Percentiles rank a stretch among this genome's conserved stretches.
Evolutionary conservation across 2,797 vertebrate genomes (phyloP).

Genomic region (Neoniphon sammara): DNA sequence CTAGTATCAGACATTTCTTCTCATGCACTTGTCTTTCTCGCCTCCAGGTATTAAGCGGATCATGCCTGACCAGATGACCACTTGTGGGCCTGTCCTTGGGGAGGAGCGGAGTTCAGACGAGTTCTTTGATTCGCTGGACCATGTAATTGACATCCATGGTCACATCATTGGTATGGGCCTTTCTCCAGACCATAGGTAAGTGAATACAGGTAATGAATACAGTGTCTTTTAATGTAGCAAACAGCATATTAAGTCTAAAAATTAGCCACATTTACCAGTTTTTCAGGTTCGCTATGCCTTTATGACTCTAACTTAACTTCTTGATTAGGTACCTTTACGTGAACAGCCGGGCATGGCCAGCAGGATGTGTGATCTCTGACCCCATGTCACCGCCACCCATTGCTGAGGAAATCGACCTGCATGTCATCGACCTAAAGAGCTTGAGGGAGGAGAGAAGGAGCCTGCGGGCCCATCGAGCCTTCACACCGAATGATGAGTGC

Average conservation of each 20-base stretch:
- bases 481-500: slow-evolving; percentile 96
- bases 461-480: slow-evolving; percentile 92
- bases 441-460: slow-evolving; percentile 92
- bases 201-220: background rate
- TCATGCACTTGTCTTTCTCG: background rate
- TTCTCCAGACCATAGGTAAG: slow-evolving; percentile 95
- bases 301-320: background rate
- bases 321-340: slow-evolving; percentile 92
- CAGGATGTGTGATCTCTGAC: slow-evolving; percentile 90
- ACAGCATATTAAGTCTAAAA: background rate
- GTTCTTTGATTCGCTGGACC: slow-evolving; percentile 96
- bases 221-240: background rate
- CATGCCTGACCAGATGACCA: slow-evolving; percentile 97
- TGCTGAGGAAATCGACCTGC: slow-evolving; percentile 95
- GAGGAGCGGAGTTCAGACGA: slow-evolving; percentile 91
- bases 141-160: slow-evolving; percentile 95
- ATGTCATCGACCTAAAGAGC: slow-evolving; percentile 95
- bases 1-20: background rate
- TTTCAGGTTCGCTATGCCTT: background rate
- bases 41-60: slow-evolving; percentile 92
- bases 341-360: slow-evolving; percentile 96
- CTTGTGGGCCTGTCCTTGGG: slow-evolving; percentile 91
- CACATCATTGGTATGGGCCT: slow-evolving; percentile 99
- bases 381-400: slow-evolving; percentile 97
- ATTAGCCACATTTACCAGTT: background rate